Conservation (phyloP, 1,140 invertebrate species). For the Macrocentrus cingulum region DNA sequence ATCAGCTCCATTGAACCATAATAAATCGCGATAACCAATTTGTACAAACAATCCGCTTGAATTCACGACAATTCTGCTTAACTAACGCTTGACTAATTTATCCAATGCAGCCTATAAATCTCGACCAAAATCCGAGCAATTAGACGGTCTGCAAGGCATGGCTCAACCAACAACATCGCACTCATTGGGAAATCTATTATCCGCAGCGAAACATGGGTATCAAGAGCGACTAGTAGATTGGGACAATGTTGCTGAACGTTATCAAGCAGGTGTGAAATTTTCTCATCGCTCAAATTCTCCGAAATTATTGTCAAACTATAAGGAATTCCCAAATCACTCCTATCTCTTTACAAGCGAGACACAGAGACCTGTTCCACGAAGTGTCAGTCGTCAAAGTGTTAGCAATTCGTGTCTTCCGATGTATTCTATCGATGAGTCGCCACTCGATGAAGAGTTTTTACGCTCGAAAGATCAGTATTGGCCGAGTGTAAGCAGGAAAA, state of each 20-base stretch:
- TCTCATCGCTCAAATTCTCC: conserved; percentile 32
- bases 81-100: conserved; percentile 58
- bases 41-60: too few relatives aligned
- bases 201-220: conserved; percentile 40
- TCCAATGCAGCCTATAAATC: conserved; percentile 53
- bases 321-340: conserved; percentile 34
- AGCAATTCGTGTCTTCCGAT: conserved; percentile 35
- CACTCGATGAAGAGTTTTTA: conserved; percentile 25
- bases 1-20: background rate
- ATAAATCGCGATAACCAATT: background rate
- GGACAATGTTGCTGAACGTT: conserved; percentile 37
- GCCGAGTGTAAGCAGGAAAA: conserved; percentile 37
- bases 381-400: conserved; percentile 31
- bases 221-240: conserved; percentile 36
- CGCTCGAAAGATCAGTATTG: conserved; percentile 31
- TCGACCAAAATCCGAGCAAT: conserved; percentile 55
- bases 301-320: conserved; percentile 32
- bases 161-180: conserved; percentile 49
- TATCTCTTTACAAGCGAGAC: too few relatives aligned
- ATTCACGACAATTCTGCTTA: too few relatives aligned
- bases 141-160: conserved; percentile 44
- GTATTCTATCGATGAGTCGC: conserved; percentile 35
- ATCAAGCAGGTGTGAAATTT: conserved; percentile 51
- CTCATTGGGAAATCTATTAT: conserved; percentile 55
- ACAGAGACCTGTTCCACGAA: too few relatives aligned